phyloP scores from a whole-genome alignment of 2,113 vertebrate species.

The Psittacus erithacus region DNA sequence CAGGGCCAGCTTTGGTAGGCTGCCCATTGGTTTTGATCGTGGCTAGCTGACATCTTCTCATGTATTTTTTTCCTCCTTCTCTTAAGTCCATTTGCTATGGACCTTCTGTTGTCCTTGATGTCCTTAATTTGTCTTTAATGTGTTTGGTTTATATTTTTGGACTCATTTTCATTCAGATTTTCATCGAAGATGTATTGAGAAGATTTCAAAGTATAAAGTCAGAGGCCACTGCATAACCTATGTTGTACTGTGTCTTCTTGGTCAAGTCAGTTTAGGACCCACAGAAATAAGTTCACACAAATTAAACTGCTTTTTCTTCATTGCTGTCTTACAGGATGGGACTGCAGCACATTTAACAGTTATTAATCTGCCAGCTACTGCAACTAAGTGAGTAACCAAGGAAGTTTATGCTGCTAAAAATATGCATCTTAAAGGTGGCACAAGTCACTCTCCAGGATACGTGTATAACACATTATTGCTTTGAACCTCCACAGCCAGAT shows the following conservation, averaged over 20 bases:
- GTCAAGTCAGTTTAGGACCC: background rate
- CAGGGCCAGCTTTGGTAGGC: background rate
- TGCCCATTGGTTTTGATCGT: background rate
- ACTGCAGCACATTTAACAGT: conserved; percentile 60
- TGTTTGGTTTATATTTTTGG: background rate
- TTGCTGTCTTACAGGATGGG: conserved; percentile 40
- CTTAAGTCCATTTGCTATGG: background rate
- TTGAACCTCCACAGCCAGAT: background rate
- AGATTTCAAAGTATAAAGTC: background rate
- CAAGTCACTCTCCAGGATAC: background rate
- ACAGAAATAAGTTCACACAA: background rate
- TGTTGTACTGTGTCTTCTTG: background rate
- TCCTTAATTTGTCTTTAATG: background rate
- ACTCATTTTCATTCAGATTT: background rate
- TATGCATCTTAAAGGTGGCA: background rate
- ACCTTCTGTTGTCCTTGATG: background rate
- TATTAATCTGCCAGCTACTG: conserved; percentile 56
- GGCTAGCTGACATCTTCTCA: background rate
- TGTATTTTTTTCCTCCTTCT: background rate
- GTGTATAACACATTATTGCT: background rate
- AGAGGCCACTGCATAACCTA: background rate
- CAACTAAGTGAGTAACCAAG: conserved; percentile 50
- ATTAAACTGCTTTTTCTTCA: background rate
- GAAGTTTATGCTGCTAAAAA: background rate
- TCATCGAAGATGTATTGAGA: background rate